Base-by-base conservation (phyloP, 2,888 invertebrate species). In the Heliconius hortense region DNA sequence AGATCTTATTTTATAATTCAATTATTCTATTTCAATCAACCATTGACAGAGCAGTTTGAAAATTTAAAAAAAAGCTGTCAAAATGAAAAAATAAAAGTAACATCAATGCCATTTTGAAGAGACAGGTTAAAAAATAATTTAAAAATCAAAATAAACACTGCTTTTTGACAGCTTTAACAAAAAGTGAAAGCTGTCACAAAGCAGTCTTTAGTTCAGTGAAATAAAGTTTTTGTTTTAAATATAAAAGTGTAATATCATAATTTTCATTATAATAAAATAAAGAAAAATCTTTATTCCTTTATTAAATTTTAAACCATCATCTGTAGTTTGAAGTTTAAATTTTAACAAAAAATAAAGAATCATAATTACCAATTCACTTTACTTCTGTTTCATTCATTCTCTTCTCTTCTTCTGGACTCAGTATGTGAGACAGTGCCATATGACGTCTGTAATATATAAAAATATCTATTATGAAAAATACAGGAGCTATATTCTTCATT, bases 381-480 rank as follows among this genome's bases (percentile, higher is more conserved):
- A 70, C 66, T 39, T 75, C 73, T 18, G 15, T 24, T 43, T 73
- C 21, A 31, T 43, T 78, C 18, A 62, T 39, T 60, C 70, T 78
- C 13, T 74, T 76, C 15, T 63, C 76, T 63, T 78, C 72, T 0
- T 73, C 62, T 0, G 72, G 71, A 59, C 64, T 60, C 48, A 79
- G 72, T 1, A 87, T 80, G 62, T 92, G 92, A 0, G 89, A 87
- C 85, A 90, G 88, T 2, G 90, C 84, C 84, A 91, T 86, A 79
- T 92, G 92, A 4, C 92, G 90, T 76, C 92, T 92, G 89, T 0
- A 89, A 88, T 59, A 56, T 56, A n/a, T 11, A 56, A 74, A 69
- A 26, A 53, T 21, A 70, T 48, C 2, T 67, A 39, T 53, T 68
- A 53, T 48, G 31, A 62, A 73, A 43, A n/a, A 75, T 21, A 53